Base-by-base conservation (phyloP, 2,113 vertebrate genomes). In the Ameiurus melas region DNA sequence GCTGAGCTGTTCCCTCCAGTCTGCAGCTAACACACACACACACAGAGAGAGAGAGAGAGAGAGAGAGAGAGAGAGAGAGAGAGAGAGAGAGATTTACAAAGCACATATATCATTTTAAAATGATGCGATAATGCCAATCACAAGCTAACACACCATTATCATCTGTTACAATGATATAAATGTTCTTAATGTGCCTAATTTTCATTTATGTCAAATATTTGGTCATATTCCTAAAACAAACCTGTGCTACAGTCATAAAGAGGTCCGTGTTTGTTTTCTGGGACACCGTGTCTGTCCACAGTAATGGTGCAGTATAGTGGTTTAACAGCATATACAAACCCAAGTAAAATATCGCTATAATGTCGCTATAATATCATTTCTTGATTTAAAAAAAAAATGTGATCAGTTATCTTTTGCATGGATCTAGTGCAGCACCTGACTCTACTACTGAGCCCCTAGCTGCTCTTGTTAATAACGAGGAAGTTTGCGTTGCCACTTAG, bases 1-100 rank as follows among this genome's bases (percentile, higher is more conserved):
- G 79, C 95, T 95, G 57, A 99, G 92, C 92, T 98, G 97, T 10
- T 97, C 97, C 58, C 95, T 96, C 97, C 97, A 98, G 91, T 98
- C 97, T 81, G 95, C 97, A 97, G 94, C 19, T 93, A 93, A 92
- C 19, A 87, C 0, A 55, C 27, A 64, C 36, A 55, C 14, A 19
- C 20, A 20, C 70, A n/a, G n/a, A n/a, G n/a, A n/a, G n/a, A n/a
- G n/a, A n/a, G n/a, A n/a, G n/a, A n/a, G n/a, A n/a, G n/a, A n/a
- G n/a, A n/a, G n/a, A n/a, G n/a, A n/a, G n/a, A n/a, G n/a, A n/a
- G n/a, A n/a, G n/a, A n/a, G n/a, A n/a, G n/a, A n/a, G n/a, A n/a
- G n/a, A n/a, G n/a, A n/a, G n/a, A n/a, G n/a, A n/a, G 55, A 57
- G 55, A 57, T 75, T 75, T 75, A 43, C 16, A 47, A 14, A 1